Base-by-base conservation (phyloP, 2,888 invertebrate genomes). In the Ophion ellenae region DNA sequence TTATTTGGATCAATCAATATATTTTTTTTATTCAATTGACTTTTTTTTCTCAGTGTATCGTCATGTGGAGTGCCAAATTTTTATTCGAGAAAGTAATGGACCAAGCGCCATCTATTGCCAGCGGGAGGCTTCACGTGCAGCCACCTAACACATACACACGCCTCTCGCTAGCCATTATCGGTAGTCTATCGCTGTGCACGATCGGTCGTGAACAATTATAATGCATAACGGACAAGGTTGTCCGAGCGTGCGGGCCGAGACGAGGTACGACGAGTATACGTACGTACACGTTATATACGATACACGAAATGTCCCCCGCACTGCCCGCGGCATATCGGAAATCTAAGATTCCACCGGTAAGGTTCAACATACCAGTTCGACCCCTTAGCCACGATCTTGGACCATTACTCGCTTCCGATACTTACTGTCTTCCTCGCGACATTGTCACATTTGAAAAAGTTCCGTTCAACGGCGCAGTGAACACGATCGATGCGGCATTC, bases 311-410 rank as follows among this genome's bases (percentile, higher is more conserved):
- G 63, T 45, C 11, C 57, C 73, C 57, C 45, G 32, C 32, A 17
- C 28, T 40, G 57, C 28, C 64, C 73, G 63, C 59, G 57, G 53
- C 63, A 76, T 90, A 89, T 91, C 89, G 87, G 73, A 88, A 90
- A 91, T 91, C 90, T 90, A 86, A 89, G 90, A 91, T 91, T 89
- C 90, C 88, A 81, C 88, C 47, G 47, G 88, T 88, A 91, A 89
- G 92, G 91, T 91, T 91, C 90, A 91, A 82, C 88, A 14, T 14
- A 14, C 86, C 87, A 85, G 87, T 84, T 63, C 91, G 89, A 91
- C 92, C 90, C 86, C 87, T 83, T 87, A 85, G 89, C 90, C 92
- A 89, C 91, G 90, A 92, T 92, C 91, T 90, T 86, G 79, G 84
- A 86, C 89, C 90, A 91, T 91, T 90, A 67, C 89, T 91, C 90